Conservation (phyloP, 2,888 invertebrate genomes). For the Leucophenga maculata region DNA sequence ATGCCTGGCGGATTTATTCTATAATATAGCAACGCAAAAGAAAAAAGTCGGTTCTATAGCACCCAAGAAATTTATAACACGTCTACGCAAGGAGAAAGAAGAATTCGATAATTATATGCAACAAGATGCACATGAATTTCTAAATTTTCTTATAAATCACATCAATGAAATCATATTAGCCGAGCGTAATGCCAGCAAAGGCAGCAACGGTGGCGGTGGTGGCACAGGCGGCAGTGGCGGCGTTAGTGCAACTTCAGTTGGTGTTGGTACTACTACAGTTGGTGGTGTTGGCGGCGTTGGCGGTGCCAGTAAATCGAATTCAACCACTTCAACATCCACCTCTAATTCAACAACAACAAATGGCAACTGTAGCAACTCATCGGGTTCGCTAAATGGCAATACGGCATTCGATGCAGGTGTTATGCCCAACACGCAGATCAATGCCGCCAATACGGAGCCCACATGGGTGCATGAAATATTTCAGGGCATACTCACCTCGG, state of each 20-base stretch:
- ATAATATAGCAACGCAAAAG: slow-evolving; percentile 99
- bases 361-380: slow-evolving; percentile 64
- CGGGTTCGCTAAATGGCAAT: slow-evolving; percentile 60
- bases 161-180: slow-evolving; percentile 98
- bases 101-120: slow-evolving; percentile 99
- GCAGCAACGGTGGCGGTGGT: slow-evolving; percentile 39
- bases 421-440: slow-evolving; percentile 26
- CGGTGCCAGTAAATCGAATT: slow-evolving; percentile 39
- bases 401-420: slow-evolving; percentile 51
- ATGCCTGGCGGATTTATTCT: slow-evolving; percentile 98
- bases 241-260: slow-evolving; percentile 38
- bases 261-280: slow-evolving; percentile 20
- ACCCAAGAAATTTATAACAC: slow-evolving; percentile 99
- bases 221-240: slow-evolving; percentile 19
- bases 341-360: slow-evolving; percentile 62
- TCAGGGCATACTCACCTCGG: slow-evolving; percentile 98
- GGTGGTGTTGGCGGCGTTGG: slow-evolving; percentile 19
- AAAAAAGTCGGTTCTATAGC: slow-evolving; percentile 99
- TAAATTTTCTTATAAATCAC: slow-evolving; percentile 98
- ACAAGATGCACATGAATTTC: slow-evolving; percentile 99
- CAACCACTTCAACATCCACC: slow-evolving; percentile 57
- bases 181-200: slow-evolving; percentile 72
- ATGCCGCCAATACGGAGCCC: slow-evolving; percentile 80
- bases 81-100: slow-evolving; percentile 98
- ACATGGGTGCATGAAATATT: slow-evolving; percentile 99